phyloP scores from a whole-genome alignment of 2,888 invertebrate species.

The Macaria notata region DNA sequence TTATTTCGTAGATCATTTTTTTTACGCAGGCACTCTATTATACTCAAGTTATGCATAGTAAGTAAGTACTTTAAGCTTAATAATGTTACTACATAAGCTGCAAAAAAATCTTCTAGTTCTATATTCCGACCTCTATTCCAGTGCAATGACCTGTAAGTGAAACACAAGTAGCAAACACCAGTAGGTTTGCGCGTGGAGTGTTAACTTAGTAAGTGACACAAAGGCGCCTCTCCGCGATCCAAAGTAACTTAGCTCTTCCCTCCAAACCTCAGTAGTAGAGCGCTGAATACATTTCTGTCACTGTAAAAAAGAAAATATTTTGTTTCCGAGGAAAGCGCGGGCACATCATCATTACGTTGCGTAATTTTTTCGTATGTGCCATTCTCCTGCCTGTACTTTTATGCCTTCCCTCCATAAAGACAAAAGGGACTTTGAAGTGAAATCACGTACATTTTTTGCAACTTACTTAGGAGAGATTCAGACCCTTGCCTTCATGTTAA shows the following conservation, averaged over 20 bases:
- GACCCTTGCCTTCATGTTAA: conserved; percentile 81
- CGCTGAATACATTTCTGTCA: conserved; percentile 73
- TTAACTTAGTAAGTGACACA: conserved; percentile 29
- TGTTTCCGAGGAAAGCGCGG: conserved; percentile 73
- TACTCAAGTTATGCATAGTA: no score
- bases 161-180: no score
- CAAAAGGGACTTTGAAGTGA: conserved; percentile 83
- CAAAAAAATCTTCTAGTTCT: no score
- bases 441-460: conserved; percentile 83
- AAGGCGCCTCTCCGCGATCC: conserved; percentile 28
- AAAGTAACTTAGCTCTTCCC: conserved; percentile 43
- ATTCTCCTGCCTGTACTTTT: conserved; percentile 78
- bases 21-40: no score
- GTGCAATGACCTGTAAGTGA: no score
- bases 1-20: no score
- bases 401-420: conserved; percentile 80
- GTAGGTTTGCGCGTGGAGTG: conserved; percentile 7
- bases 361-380: conserved; percentile 81
- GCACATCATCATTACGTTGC: conserved; percentile 80
- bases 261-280: conserved; percentile 53
- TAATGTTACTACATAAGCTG: no score
- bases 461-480: conserved; percentile 82
- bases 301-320: conserved; percentile 75
- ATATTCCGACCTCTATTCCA: no score
- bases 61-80: no score